Base-by-base conservation (phyloP, 1,140 invertebrate genomes). In the Eciton burchellii region DNA sequence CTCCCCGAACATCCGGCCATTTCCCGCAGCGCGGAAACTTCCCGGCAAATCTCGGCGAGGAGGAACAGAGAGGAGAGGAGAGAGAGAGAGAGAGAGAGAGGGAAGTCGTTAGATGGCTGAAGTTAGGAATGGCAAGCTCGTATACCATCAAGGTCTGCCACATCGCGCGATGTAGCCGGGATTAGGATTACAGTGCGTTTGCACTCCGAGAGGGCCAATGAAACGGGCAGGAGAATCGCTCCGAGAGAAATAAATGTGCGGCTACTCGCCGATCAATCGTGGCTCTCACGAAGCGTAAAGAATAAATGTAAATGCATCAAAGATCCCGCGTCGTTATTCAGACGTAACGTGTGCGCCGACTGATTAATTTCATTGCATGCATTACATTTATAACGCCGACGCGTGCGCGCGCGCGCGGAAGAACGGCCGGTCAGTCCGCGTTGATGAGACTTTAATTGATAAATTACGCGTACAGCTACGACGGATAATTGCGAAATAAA, bases 341-440 rank as follows among this genome's bases (percentile, higher is more conserved):
- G 21, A 1, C 14, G 8, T 3, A 19, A 59, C 3, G 21, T 73
- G 12, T 73, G 26, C 16, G 43, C 57, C 35, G 26, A 59, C 9
- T 14, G 54, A 73, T 73, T 73, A 59, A 73, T 73, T 57, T n/a
- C n/a, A n/a, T n/a, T n/a, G n/a, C 43, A 59, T 45, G 21, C 21
- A 21, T n/a, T 21, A 43, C 14, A 29, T 73, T 9, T 73, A 21
- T 73, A 43, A 57, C 24, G 26, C 59, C 59, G 9, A 41, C 52
- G 70, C 21, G 19, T n/a, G 49, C 26, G 12, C 0, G 14, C 11
- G 12, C 11, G 1, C 29, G 19, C 9, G 12, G 16, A 54, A 70
- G n/a, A 19, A 24, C 57, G 9, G 45, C 9, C 49, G n/a, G 11
- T 68, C 12, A 19, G 19, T 66, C 16, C 14, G 14, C 12, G 35